Evolutionary conservation across 2,113 vertebrate species (phyloP), one percentile per base, ranked within the genome.

Genomic region (Dinomys branickii): DNA sequence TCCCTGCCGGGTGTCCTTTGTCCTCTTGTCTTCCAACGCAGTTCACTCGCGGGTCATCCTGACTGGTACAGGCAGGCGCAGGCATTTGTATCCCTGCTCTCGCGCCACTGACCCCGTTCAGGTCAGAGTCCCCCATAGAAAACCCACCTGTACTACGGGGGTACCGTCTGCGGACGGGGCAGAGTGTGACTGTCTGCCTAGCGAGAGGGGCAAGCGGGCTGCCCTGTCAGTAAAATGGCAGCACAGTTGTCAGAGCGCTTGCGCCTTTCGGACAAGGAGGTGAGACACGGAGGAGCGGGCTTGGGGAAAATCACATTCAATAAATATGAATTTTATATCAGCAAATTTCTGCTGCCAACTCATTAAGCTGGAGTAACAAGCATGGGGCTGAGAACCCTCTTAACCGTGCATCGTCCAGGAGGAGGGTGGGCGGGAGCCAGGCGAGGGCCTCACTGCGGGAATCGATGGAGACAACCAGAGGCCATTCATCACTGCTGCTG

Each of bases 291-390:
- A 90, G 90, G 58, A 83, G 81, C 58, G 90, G 84, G 71, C 69
- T 77, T 0, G 0, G 82, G 96, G 90, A 94, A 88, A 83, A 80
- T 95, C 58, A 86, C n/a, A 94, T 97, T 95, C 77, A 97, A 90
- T 97, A 97, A 88, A 88, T 88, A 81, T 85, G 94, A 96, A 97
- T 96, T 97, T 97, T 97, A 50, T 90, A 97, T 89, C 84, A 97
- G 96, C 52, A 38, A 94, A 38, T 50, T 86, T 95, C 84, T 84
- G 92, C 94, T 6, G 50, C 69, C 90, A 97, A 94, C 95, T 97
- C 96, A 94, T 95, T 96, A 94, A 85, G 69, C 88, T 26, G 63
- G 30, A 78, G 81, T 85, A 90, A 92, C 93, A 88, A 90, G 90
- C 56, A 16, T 35, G 52, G 50, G 94, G 33, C 69, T 41, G 92